phyloP scores from a whole-genome alignment of 2,888 invertebrate genomes.

The Eupithecia pulchellata region DNA sequence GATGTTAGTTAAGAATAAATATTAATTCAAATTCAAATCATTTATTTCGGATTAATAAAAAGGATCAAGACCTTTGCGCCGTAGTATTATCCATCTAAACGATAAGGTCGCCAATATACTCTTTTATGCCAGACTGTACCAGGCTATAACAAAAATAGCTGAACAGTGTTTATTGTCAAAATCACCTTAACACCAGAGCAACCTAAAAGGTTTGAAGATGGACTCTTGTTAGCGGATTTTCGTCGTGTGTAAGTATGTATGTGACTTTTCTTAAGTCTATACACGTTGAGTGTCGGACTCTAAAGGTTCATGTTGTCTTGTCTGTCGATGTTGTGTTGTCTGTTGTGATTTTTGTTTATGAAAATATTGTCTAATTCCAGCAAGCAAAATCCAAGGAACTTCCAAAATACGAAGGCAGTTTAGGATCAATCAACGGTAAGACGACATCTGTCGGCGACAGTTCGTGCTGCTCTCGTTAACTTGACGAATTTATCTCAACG shows the following conservation, averaged over 20 bases:
- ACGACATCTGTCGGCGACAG: constrained; percentile 89
- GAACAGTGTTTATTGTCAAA: background rate
- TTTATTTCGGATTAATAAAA: background rate
- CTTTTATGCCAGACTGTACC: constrained; percentile 1
- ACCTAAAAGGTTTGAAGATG: background rate
- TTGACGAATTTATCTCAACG: constrained; percentile 62
- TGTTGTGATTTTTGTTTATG: background rate
- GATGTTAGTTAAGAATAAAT: too few species aligned
- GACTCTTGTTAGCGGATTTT: background rate
- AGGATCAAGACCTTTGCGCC: background rate
- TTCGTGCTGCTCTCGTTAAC: constrained; percentile 85
- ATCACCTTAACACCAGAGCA: background rate
- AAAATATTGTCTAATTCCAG: constrained; percentile 70
- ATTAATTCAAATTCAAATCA: too few species aligned
- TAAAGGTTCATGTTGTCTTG: background rate
- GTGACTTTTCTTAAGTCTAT: background rate
- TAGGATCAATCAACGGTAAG: constrained; percentile 89
- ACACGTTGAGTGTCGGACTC: background rate
- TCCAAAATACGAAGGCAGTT: constrained; percentile 89
- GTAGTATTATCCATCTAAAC: background rate
- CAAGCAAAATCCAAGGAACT: constrained; percentile 94
- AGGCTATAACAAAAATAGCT: background rate
- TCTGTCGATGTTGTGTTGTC: background rate
- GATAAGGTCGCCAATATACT: background rate
- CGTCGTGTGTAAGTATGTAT: background rate